These are phyloP conservation scores for Sebastes miniatus DNA, from an alignment of 2,797 vertebrate genomes.

Conservation along the genomic window DNA sequence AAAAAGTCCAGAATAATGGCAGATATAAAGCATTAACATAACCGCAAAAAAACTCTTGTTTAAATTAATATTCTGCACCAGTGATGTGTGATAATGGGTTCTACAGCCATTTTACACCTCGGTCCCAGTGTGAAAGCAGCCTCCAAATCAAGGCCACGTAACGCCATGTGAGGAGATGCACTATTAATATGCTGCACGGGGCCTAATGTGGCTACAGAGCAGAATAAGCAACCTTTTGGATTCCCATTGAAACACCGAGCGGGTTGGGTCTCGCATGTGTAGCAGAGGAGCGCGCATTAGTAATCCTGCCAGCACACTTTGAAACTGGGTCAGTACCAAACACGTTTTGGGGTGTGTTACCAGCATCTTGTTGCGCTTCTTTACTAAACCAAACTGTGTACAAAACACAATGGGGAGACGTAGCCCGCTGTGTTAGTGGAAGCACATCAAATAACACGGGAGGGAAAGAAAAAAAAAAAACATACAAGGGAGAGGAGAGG, in stretches of 20 bases:
- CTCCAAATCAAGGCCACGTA: slow-evolving; percentile 40
- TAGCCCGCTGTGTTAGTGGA: slow-evolving; percentile 25
- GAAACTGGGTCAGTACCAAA: slow-evolving; percentile 73
- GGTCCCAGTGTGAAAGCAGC: slow-evolving; percentile 30
- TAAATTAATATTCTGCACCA: slow-evolving; percentile 16
- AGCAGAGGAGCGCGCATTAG: slow-evolving; percentile 56
- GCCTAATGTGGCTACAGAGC: slow-evolving; percentile 15
- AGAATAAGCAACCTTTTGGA: slow-evolving; percentile 15
- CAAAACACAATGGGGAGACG: slow-evolving; percentile 35
- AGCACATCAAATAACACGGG: slow-evolving; percentile 44
- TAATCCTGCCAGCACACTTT: slow-evolving; percentile 68
- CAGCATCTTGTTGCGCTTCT: slow-evolving; percentile 27
- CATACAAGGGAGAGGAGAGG: slow-evolving; percentile 9
- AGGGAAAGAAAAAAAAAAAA: not conserved
- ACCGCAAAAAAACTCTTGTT: not conserved
- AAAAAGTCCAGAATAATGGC: not conserved
- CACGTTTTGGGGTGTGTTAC: slow-evolving; percentile 39
- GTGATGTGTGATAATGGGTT: slow-evolving; percentile 6
- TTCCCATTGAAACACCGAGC: slow-evolving; percentile 40
- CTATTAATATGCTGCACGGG: slow-evolving; percentile 55
- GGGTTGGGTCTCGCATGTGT: slow-evolving; percentile 31
- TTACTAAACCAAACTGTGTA: slow-evolving; percentile 39
- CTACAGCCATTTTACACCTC: slow-evolving; percentile 25
- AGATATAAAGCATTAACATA: not conserved
- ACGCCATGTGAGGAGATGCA: slow-evolving; percentile 22